Evolutionary conservation across 2,113 vertebrate species (phyloP), one percentile per base, ranked within the genome.

Genomic region (Sialia sialis): DNA sequence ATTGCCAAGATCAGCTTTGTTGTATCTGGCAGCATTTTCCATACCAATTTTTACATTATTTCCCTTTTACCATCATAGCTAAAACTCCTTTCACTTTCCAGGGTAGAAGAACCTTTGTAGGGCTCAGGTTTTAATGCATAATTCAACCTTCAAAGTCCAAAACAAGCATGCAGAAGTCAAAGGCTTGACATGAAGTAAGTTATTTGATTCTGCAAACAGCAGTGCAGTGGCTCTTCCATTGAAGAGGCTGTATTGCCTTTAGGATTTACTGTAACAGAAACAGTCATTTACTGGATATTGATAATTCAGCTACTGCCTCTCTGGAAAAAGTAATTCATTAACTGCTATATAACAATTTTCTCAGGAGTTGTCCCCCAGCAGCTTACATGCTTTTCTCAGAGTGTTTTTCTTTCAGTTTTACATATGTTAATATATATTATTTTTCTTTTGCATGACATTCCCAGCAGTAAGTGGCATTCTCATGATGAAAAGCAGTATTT

Each of bases 111-210:
- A 54, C 81, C 59, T 74, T 83, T 46, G 23, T 30, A 10, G 27
- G 10, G 11, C 38, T 56, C 46, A 27, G 38, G 23, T 51, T 87
- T 90, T 82, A 69, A 62, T 63, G 69, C 20, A n/a, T 69, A 90
- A 84, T 54, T 43, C 4, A 16, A 52, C 69, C 68, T 89, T 94
- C 79, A 52, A 92, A 92, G 79, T 69, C 83, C 48, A 89, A 89
- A 74, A 93, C 73, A 92, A 86, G 64, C 55, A 69, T 27, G n/a
- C 25, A 87, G 73, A 95, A 94, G 95, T 94, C 89, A 94, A 95
- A 94, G 84, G 51, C 62, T 84, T 93, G 66, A 84, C 56, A 43
- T n/a, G 14, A 94, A 95, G 25, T 41, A 32, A 93, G 44, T 56
- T 26, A 89, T 84, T 96, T 87, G 43, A 75, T 91, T 82, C 81